Evolutionary conservation across 2,113 vertebrate genomes (phyloP).

Genomic region (Coryphaenoides rupestris): DNA sequence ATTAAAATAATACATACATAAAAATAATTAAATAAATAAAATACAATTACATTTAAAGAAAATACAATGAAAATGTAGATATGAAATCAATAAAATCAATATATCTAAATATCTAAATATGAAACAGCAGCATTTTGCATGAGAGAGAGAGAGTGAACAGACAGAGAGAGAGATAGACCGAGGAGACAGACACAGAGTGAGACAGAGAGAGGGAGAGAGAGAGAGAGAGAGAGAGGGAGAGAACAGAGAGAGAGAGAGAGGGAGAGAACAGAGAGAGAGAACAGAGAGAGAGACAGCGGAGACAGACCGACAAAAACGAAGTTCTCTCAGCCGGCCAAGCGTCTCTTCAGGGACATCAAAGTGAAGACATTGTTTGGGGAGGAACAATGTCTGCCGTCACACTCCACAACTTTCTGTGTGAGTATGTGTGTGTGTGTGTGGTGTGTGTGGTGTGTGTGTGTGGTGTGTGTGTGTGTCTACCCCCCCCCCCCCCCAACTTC

Average conservation of each 20-base stretch:
- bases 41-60: slow-evolving; percentile 29
- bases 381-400: slow-evolving; percentile 88
- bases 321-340: slow-evolving; percentile 61
- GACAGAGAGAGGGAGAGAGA: no score
- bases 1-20: no score
- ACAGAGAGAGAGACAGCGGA: neutral
- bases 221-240: neutral
- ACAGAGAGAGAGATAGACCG: no score
- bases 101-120: neutral
- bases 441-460: slow-evolving; percentile 61
- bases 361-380: slow-evolving; percentile 89
- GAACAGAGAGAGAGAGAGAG: neutral
- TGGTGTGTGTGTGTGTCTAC: slow-evolving; percentile 74
- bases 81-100: neutral
- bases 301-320: slow-evolving; percentile 44
- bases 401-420: slow-evolving; percentile 82
- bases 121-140: neutral
- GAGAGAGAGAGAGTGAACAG: neutral
- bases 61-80: neutral
- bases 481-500: slow-evolving; percentile 65
- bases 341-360: slow-evolving; percentile 79
- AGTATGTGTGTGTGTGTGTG: slow-evolving; percentile 72
- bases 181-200: no score
- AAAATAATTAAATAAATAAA: no score
- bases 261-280: neutral